Base-by-base conservation (phyloP, 2,113 vertebrate genomes). In the Xenopus laevis region DNA sequence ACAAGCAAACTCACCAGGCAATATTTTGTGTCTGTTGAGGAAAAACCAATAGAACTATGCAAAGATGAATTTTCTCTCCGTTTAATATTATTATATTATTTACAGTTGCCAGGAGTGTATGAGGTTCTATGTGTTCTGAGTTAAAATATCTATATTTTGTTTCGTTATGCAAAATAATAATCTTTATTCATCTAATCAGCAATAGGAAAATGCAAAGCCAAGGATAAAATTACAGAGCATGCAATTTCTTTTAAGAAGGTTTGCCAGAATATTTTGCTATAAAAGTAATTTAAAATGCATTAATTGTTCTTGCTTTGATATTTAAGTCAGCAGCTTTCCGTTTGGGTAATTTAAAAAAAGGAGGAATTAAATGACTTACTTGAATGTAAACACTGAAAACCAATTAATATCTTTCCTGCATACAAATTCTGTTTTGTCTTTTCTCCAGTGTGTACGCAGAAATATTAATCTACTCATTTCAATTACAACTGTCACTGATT, bases 321-420 rank as follows among this genome's bases (percentile, higher is more conserved):
- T 85, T 84, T 85, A 82, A 84, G 81, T 86, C 84, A 82, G 80
- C 68, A 76, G 81, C 79, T 82, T 84, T 80, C 80, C 78, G 85
- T 86, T 85, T 86, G 81, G 83, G 85, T 87, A 86, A 85, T 83
- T 79, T 72, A n/a, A 84, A 84, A 84, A 85, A 83, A 77, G 85
- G 85, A 81, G 71, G 79, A 84, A 82, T 85, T 82, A 84, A 85
- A 82, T 84, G 82, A 84, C 84, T 85, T 81, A 68, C 58, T 76
- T 63, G 62, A 76, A 76, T 68, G 65, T 69, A 74, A 57, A 57
- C 53, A 67, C 47, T 68, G 67, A 65, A 76, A 76, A 53, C 65
- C 73, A 76, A 76, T 76, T 69, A 69, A 53, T 57, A 62, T 68
- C 61, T 63, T n/a, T 68, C 53, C 47, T 63, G 45, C 61, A 60